Evolutionary conservation across 1,140 invertebrate genomes (phyloP), one percentile per base, ranked within the genome.

Genomic region (Tetragnatha versicolor): DNA sequence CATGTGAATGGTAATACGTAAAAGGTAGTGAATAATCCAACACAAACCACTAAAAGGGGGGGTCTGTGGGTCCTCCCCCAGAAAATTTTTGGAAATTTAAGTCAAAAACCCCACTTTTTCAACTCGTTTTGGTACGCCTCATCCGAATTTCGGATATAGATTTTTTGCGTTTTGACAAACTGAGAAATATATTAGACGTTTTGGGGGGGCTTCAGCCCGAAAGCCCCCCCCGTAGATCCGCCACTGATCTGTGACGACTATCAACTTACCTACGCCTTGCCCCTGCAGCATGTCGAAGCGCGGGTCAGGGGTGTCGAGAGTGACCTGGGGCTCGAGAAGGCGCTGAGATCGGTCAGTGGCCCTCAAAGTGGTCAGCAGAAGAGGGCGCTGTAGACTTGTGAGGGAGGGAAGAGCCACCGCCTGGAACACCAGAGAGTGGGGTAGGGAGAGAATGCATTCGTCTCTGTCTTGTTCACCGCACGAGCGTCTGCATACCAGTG

Each of bases 351-450:
- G 12, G 0, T 70, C 51, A 10, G 63, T 65, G 4, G 78, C 63
- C n/a, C 80, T 31, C 63, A 79, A 60, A 22, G 58, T 79, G 60
- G 65, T 79, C 25, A 80, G 14, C 10, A 82, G 78, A 4, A 82
- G 27, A 22, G 81, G 81, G 6, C 66, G 39, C 1, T 35, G 33
- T 17, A 85, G 61, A 12, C 79, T 81, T 2, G 82, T 68, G 9
- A 86, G 60, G 14, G 84, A 78, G 0, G 86, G 86, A 47, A 86
- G 72, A 0, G 84, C 76, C 4, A 87, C 68, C 39, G 83, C 84
- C 77, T 87, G 85, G 81, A 83, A 86, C 0, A 84, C 83, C 20
- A 87, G 81, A 7, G 85, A 84, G 20, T 83, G 83, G 1, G 85
- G 86, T 42, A 84, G 84, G 79, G 86, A 86, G 42, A 83, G 65